These are phyloP conservation scores for Bellardia pandia DNA, from an alignment of 2,888 invertebrate genomes.

Conservation along the genomic window DNA sequence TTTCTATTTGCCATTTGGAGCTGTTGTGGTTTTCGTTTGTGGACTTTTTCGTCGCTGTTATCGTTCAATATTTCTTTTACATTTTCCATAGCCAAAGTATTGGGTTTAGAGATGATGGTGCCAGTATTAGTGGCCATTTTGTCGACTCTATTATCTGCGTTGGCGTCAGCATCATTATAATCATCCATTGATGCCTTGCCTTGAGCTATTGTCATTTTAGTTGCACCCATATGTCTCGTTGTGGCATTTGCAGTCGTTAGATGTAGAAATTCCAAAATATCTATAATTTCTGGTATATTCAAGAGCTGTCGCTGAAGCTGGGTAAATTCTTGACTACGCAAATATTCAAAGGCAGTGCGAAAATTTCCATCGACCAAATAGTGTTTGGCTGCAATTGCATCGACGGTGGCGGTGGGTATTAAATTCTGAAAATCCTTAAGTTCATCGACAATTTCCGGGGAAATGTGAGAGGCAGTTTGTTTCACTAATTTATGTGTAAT, in stretches of 20 bases:
- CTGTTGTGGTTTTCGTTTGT: conserved; percentile 41
- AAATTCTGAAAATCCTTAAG: conserved; percentile 77
- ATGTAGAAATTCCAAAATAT: conserved; percentile 79
- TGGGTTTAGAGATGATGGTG: conserved; percentile 26
- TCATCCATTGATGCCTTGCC: conserved; percentile 45
- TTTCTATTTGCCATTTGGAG: conserved; percentile 16
- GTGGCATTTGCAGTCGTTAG: conserved; percentile 74
- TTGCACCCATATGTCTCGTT: conserved; percentile 45
- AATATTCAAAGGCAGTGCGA: conserved; percentile 77
- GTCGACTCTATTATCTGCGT: conserved; percentile 39
- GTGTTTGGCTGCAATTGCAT: conserved; percentile 78
- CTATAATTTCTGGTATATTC: conserved; percentile 78
- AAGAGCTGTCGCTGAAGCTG: conserved; percentile 75
- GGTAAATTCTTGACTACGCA: conserved; percentile 77
- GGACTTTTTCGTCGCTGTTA: not conserved
- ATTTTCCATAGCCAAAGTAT: conserved; percentile 12
- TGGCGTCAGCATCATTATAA: conserved; percentile 37
- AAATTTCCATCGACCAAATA: conserved; percentile 78
- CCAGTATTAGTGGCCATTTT: conserved; percentile 55
- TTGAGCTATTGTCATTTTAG: conserved; percentile 35
- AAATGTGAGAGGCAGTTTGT: conserved; percentile 61
- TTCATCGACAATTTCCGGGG: conserved; percentile 79
- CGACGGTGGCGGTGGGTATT: conserved; percentile 76
- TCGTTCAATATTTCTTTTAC: not conserved
- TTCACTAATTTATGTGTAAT: not conserved